Conservation (phyloP, 2,113 vertebrate species). For the Notechis scutatus region DNA sequence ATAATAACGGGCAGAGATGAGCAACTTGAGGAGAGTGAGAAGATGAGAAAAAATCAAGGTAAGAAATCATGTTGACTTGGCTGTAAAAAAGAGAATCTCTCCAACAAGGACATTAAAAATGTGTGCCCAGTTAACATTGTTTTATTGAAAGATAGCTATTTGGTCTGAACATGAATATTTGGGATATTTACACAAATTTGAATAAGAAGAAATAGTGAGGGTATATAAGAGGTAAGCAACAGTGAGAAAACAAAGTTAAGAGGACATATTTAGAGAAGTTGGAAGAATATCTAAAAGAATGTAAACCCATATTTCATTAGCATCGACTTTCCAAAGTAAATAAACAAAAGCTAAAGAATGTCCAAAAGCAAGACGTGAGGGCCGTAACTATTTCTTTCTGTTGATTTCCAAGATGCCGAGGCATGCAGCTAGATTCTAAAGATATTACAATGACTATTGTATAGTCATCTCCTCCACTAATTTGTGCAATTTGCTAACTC, state of each 20-base stretch:
- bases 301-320: neutral
- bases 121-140: neutral
- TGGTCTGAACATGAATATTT: neutral
- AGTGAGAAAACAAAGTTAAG: neutral
- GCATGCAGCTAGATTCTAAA: neutral
- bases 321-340: neutral
- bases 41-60: conserved; percentile 6
- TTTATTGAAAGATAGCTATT: neutral
- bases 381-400: neutral
- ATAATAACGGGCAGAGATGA: fast-evolving
- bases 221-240: neutral
- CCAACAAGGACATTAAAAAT: neutral
- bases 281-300: neutral
- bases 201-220: neutral
- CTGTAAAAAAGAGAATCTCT: neutral
- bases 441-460: neutral
- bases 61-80: conserved; percentile 10
- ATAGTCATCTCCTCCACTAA: neutral
- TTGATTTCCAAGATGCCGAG: neutral
- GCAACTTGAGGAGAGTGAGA: neutral
- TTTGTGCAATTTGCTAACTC: neutral
- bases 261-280: neutral
- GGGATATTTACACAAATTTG: neutral
- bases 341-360: neutral
- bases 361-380: too few species aligned